Base-by-base conservation (phyloP, 2,888 invertebrate species). In the Apamea monoglypha region DNA sequence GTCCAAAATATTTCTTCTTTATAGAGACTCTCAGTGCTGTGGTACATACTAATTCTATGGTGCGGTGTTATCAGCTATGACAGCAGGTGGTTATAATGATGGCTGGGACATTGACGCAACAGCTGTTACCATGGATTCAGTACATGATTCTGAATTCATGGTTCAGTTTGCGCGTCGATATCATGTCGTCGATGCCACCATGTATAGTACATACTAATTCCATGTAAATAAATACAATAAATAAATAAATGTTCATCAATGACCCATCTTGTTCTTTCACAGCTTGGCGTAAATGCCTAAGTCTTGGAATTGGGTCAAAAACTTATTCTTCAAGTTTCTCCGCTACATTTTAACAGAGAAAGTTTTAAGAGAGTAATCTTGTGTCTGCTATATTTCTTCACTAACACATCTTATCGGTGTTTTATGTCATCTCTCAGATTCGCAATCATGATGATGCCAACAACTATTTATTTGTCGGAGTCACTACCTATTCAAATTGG, bases 401-500 rank as follows among this genome's bases (percentile, higher is more conserved):
- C 1, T 25, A 2, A 32, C 2, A 21, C 14, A n/a, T 56, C 56
- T n/a, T 56, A 74, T 44, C 32, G 44, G 25, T 75, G 18, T 44
- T 59, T 32, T 8, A n/a, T 74, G 25, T 44, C 44, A 75, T 61
- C 69, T 70, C 32, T 32, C 29, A 32, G n/a, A 59, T 47, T 59
- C 32, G n/a, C 44, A 59, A 76, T 61, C 47, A 29, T 10, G 47
- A 61, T 75, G n/a, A 47, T 61, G 21, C 61, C 18, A 66, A 53
- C 25, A 53, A n/a, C 14, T 12, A 47, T 47, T 67, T 36, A 36
- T 25, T 32, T 6, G 18, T 79, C 44, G 14, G 21, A 29, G 5
- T 79, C 47, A 80, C 56, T 63, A 81, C 64, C 16, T 82, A 61
- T 67, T 67, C 2, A 56, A 56, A 50, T 69, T 44, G 25, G 12